A percentile compares a stretch with the other conserved stretches of the same genome.
These are phyloP conservation scores for Cliona cf. orientalis DNA, from an alignment of 37 sponge, comb jelly and placozoan species.

Conservation along the genomic window DNA sequence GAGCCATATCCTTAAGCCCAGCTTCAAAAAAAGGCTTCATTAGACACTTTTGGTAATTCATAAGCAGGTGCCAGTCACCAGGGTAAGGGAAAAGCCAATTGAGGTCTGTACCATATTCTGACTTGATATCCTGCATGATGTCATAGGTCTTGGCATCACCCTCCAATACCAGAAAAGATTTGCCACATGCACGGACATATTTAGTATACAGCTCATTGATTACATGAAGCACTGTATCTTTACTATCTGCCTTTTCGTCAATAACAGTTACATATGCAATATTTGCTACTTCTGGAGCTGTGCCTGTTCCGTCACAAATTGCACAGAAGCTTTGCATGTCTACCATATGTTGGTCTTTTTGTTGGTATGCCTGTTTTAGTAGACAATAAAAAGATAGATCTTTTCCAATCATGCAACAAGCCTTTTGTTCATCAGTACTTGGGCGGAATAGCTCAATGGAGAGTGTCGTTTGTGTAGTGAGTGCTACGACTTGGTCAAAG, in stretches of 20 bases:
- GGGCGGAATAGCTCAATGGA: too few species aligned
- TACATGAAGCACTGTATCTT: conserved; percentile 29
- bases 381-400: too few species aligned
- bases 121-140: conserved; percentile 12
- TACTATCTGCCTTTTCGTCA: conserved; percentile 40
- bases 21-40: conserved; percentile 43
- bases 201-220: not conserved
- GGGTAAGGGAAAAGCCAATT: conserved; percentile 26
- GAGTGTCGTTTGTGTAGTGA: too few species aligned
- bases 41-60: conserved; percentile 28
- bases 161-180: conserved; percentile 12
- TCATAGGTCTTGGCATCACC: conserved; percentile 46
- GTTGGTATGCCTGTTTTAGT: too few species aligned
- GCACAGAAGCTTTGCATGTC: too few species aligned
- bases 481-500: too few species aligned
- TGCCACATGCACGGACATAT: not conserved
- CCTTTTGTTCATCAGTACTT: too few species aligned
- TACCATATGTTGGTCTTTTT: too few species aligned
- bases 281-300: too few species aligned
- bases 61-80: conserved; percentile 53
- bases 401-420: too few species aligned
- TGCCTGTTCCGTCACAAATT: too few species aligned
- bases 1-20: conserved; percentile 23
- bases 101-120: conserved; percentile 41
- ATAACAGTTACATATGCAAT: conserved; percentile 32